phyloP scores from a whole-genome alignment of 1,140 invertebrate species.

The Drosophila pseudoananassae region DNA sequence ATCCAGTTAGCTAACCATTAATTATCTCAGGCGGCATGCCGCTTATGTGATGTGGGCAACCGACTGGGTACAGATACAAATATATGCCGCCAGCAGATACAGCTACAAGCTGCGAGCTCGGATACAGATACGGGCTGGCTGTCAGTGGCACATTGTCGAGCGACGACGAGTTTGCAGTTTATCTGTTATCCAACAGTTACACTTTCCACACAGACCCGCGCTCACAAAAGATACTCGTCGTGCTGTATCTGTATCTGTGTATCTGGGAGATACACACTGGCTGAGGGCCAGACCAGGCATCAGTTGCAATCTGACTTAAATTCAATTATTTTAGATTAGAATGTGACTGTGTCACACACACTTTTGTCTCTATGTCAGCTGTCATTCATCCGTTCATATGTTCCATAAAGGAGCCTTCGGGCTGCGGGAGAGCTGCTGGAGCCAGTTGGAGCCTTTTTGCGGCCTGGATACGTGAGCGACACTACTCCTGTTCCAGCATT shows the following conservation, averaged over 20 bases:
- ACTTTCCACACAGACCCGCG: constrained; percentile 50
- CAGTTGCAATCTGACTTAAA: constrained; percentile 83
- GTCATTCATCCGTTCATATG: constrained; percentile 79
- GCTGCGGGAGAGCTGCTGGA: constrained; percentile 3
- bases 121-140: constrained; percentile 42
- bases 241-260: constrained; percentile 43
- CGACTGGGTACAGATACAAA: constrained; percentile 18
- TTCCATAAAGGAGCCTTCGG: constrained; percentile 48
- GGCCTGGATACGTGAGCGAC: constrained; percentile 71
- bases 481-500: constrained; percentile 55
- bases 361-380: constrained; percentile 81
- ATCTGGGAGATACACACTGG: constrained; percentile 40
- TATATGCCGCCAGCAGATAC: constrained; percentile 26
- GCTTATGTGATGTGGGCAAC: constrained; percentile 50
- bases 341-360: constrained; percentile 80
- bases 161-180: constrained; percentile 27
- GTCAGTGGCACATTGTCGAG: constrained; percentile 53
- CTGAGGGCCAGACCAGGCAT: constrained; percentile 51
- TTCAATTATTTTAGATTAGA: constrained; percentile 83
- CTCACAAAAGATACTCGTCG: constrained; percentile 12
- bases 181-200: constrained; percentile 56
- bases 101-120: constrained; percentile 12
- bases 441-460: constrained; percentile 21
- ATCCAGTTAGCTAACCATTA: constrained; percentile 73
- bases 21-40: constrained; percentile 49